Conservation (phyloP, 2,113 vertebrate species). For the Australoheros scitulus region DNA sequence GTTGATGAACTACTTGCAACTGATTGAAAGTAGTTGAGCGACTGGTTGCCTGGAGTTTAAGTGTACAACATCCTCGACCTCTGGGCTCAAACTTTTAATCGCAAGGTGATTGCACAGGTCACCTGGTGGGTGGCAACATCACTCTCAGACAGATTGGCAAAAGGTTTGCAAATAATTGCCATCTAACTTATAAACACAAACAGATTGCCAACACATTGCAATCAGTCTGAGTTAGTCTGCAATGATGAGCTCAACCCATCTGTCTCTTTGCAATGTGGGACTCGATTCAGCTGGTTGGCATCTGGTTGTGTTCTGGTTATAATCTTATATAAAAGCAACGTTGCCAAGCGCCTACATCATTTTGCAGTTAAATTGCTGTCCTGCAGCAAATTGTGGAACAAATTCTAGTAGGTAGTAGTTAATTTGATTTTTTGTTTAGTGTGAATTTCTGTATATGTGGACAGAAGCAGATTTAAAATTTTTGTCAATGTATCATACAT, state of each 20-base stretch:
- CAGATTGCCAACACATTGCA: not conserved
- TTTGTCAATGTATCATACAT: not conserved
- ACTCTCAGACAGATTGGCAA: not conserved
- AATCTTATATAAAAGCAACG: not conserved
- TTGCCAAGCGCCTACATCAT: not conserved
- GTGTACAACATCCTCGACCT: not conserved
- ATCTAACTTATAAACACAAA: not conserved
- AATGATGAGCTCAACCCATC: not conserved
- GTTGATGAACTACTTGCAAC: not conserved
- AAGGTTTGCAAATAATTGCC: slow-evolving; percentile 6
- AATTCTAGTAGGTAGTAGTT: not conserved
- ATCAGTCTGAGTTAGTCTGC: not conserved
- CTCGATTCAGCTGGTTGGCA: not conserved
- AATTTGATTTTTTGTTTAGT: not conserved
- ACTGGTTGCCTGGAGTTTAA: not conserved
- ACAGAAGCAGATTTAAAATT: not conserved
- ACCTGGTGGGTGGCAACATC: not conserved
- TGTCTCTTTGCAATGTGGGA: not conserved
- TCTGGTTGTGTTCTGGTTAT: not conserved
- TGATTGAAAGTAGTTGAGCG: not conserved
- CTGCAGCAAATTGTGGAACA: not conserved
- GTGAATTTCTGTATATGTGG: not conserved
- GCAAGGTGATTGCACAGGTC: not conserved
- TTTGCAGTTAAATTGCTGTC: not conserved
- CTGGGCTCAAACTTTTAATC: not conserved